Conservation (phyloP, 2,113 vertebrate species). For the Thamnophis sirtalis region DNA sequence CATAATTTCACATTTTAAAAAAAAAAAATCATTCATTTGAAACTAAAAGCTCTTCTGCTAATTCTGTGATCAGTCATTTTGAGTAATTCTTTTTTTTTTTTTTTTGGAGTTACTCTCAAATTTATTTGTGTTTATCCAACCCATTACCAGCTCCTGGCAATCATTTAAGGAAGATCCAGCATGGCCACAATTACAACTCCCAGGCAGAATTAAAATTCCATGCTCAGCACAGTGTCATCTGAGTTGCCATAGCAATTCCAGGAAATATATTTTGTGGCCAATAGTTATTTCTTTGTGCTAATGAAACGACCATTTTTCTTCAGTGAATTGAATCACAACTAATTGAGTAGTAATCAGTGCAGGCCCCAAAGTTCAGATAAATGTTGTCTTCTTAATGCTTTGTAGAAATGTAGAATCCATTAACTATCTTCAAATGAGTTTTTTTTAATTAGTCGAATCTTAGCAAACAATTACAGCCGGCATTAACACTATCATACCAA, state of each 20-base stretch:
- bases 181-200: slow-evolving; percentile 30
- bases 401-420: slow-evolving; percentile 65
- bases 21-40: not conserved
- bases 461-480: slow-evolving; percentile 63
- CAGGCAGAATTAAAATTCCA: slow-evolving; percentile 35
- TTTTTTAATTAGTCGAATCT: slow-evolving; percentile 68
- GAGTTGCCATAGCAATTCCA: slow-evolving; percentile 52
- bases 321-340: slow-evolving; percentile 69
- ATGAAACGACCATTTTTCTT: slow-evolving; percentile 69
- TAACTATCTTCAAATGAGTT: slow-evolving; percentile 68
- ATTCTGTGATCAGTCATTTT: not conserved
- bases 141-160: not conserved
- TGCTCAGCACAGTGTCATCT: slow-evolving; percentile 45
- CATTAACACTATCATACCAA: slow-evolving; percentile 52
- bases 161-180: slow-evolving; percentile 22
- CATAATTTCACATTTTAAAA: not conserved
- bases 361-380: slow-evolving; percentile 62
- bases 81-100: not conserved
- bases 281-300: slow-evolving; percentile 60
- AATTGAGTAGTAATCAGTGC: slow-evolving; percentile 70
- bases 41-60: not conserved
- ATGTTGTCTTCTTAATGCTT: slow-evolving; percentile 63
- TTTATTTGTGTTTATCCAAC: not conserved
- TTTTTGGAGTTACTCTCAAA: not conserved
- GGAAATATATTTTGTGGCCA: slow-evolving; percentile 55